Evolutionary conservation across 2,797 vertebrate genomes (phyloP).

Genomic region (Remorina albescens): DNA sequence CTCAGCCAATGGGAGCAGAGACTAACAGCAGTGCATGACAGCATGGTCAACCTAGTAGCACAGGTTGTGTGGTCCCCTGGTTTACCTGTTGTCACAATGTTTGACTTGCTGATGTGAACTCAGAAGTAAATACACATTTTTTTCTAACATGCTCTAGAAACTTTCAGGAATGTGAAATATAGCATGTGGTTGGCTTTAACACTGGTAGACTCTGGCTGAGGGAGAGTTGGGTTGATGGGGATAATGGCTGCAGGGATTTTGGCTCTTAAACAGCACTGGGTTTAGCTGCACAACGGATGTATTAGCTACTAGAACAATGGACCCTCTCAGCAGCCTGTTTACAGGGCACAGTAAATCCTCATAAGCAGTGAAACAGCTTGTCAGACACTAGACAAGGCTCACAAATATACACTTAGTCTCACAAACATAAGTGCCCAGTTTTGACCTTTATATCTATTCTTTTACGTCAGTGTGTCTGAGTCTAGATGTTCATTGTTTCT

Average conservation of each 20-base stretch:
- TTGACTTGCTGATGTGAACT: not conserved
- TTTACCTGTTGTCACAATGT: not conserved
- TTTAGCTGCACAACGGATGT: constrained; percentile 60
- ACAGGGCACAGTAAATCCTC: constrained; percentile 78
- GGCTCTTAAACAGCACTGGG: constrained; percentile 54
- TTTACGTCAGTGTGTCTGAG: not conserved
- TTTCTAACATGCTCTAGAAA: not conserved
- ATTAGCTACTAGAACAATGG: constrained; percentile 79
- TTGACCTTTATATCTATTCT: not conserved
- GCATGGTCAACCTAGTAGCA: not conserved
- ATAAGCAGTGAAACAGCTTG: constrained; percentile 60
- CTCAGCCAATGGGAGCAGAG: not conserved
- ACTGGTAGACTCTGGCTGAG: not conserved
- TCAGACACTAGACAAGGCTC: not conserved
- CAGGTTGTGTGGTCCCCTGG: not conserved
- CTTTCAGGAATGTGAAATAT: constrained; percentile 20
- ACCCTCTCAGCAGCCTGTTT: constrained; percentile 74
- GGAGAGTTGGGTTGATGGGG: constrained; percentile 42
- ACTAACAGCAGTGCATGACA: too few species aligned
- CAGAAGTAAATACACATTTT: not conserved
- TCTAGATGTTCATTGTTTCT: not conserved
- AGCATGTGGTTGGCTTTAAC: not conserved
- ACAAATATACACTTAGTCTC: constrained; percentile 10
- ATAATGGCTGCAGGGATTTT: constrained; percentile 67
- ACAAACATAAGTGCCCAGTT: constrained; percentile 3